Evolutionary conservation across 2,113 vertebrate species (phyloP).

Genomic region (Otus sunia): DNA sequence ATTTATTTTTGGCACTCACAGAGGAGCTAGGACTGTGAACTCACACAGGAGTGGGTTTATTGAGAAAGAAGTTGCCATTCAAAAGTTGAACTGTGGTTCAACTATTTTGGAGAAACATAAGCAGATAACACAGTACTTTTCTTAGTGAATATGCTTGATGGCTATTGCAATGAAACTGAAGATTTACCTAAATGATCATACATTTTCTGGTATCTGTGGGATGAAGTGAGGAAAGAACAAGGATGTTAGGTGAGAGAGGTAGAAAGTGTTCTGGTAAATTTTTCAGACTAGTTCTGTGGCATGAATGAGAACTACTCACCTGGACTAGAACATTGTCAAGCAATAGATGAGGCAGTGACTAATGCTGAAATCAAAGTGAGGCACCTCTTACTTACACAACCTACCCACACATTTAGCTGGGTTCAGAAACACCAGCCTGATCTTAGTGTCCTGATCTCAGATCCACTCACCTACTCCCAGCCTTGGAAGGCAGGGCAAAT

Average conservation of each 20-base stretch:
- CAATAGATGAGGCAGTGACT: slow-evolving; percentile 23
- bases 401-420: neutral
- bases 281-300: neutral
- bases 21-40: slow-evolving; percentile 37
- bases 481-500: neutral
- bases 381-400: slow-evolving; percentile 5
- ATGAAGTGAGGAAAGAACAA: slow-evolving; percentile 27
- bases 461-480: slow-evolving; percentile 36
- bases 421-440: slow-evolving; percentile 10
- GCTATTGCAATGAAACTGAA: neutral
- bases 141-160: neutral
- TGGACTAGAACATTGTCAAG: slow-evolving; percentile 19
- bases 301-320: slow-evolving; percentile 49
- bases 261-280: neutral
- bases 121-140: slow-evolving; percentile 9
- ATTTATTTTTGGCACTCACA: slow-evolving; percentile 48
- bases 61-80: slow-evolving; percentile 66
- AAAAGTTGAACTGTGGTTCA: slow-evolving; percentile 58
- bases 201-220: neutral
- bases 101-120: slow-evolving; percentile 33
- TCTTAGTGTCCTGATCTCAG: slow-evolving; percentile 1
- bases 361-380: slow-evolving; percentile 16
- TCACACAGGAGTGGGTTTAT: slow-evolving; percentile 61
- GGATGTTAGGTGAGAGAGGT: neutral
- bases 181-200: neutral